These are phyloP conservation scores for Leptinotarsa texana DNA, from an alignment of 1,140 invertebrate genomes.

Conservation along the genomic window DNA sequence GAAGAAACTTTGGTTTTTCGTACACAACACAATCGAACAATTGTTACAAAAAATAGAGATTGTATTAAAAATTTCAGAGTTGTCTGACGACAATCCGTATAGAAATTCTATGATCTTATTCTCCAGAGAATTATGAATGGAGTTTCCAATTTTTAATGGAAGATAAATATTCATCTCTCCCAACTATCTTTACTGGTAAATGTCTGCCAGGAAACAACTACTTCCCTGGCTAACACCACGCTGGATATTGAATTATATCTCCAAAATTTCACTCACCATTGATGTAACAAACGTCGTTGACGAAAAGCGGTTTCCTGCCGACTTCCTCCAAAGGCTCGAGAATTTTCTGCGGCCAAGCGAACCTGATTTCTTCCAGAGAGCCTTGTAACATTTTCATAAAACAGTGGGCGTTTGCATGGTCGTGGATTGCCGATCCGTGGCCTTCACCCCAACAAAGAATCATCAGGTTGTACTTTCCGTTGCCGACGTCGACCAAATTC, in stretches of 20 bases:
- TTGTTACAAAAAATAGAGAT: no score
- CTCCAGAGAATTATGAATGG: no score
- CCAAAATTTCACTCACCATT: conserved; percentile 73
- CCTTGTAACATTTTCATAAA: conserved; percentile 92
- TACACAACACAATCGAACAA: no score
- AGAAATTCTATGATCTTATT: no score
- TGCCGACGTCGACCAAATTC: conserved; percentile 91
- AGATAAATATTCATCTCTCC: no score
- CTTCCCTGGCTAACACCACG: not conserved
- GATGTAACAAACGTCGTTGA: conserved; percentile 91
- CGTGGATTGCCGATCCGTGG: conserved; percentile 93
- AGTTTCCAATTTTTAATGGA: conserved; percentile 42
- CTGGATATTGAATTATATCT: no score
- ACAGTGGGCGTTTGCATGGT: conserved; percentile 95
- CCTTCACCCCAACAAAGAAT: conserved; percentile 96
- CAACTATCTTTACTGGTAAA: no score
- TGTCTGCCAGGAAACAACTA: not conserved
- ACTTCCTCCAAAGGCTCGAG: conserved; percentile 64
- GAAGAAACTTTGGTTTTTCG: no score
- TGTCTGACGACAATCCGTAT: no score
- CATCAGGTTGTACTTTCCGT: conserved; percentile 98
- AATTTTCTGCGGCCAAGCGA: conserved; percentile 69
- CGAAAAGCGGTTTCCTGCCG: conserved; percentile 64
- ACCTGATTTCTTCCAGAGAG: conserved; percentile 72
- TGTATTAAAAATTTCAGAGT: no score